These are phyloP conservation scores for Ectropis crepuscularia DNA, from an alignment of 2,888 invertebrate species.

Conservation along the genomic window DNA sequence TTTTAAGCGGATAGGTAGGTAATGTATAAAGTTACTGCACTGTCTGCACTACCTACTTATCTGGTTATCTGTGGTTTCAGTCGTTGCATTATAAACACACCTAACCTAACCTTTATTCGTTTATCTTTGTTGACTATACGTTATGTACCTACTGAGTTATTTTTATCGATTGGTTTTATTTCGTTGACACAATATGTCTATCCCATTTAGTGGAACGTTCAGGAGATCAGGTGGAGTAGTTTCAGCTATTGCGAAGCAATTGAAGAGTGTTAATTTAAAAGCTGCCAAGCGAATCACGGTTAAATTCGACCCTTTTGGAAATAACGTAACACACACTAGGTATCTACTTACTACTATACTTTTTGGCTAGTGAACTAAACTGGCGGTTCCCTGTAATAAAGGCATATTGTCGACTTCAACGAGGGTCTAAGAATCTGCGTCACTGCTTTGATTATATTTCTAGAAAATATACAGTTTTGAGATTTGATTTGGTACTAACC, in stretches of 20 bases:
- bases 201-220: slow-evolving; percentile 88
- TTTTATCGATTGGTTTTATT: slow-evolving; percentile 48
- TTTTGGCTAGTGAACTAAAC: background rate
- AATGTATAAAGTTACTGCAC: too few species aligned
- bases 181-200: slow-evolving; percentile 86
- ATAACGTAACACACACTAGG: slow-evolving; percentile 87
- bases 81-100: background rate
- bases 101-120: slow-evolving; percentile 10
- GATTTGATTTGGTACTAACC: too few species aligned
- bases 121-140: slow-evolving; percentile 14
- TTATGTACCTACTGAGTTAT: slow-evolving; percentile 26
- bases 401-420: background rate
- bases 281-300: slow-evolving; percentile 91
- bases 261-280: slow-evolving; percentile 89
- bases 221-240: slow-evolving; percentile 88
- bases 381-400: background rate
- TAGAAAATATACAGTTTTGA: too few species aligned
- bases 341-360: slow-evolving; percentile 58
- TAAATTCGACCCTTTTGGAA: slow-evolving; percentile 93
- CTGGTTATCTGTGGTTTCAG: too few species aligned
- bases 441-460: too few species aligned
- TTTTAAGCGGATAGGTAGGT: too few species aligned
- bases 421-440: background rate
- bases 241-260: slow-evolving; percentile 90
- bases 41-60: too few species aligned